Base-by-base conservation (phyloP, 92 coral and sea anemone genomes). In the Parazoanthus atlanticus region DNA sequence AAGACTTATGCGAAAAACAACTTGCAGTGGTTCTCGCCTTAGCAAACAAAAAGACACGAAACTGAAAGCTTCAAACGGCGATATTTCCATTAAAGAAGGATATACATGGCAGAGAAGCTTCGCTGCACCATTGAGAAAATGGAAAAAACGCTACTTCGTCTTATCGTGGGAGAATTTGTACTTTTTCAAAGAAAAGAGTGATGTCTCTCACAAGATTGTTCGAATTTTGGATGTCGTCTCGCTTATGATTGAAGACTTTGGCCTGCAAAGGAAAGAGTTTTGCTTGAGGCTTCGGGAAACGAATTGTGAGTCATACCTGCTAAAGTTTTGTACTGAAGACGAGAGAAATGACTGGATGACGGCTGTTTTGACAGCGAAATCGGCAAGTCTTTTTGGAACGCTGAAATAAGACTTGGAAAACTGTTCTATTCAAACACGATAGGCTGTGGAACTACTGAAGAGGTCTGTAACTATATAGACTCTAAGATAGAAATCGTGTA, bases 301-400 rank as follows among this genome's bases (percentile, higher is more conserved):
- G 33, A 90, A 90, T 46, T 90, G 90, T 23, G 92, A 91, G 79
- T 92, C 95, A 13, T 78, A 85, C 67, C 84, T 94, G 56, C 78
- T 94, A 52, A 91, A 92, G 84, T 94, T 93, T 81, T 86, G 88
- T 28, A 88, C 89, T 4, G 97, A 94, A 85, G 94, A 91, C 16
- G 97, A 94, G 56, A 74, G 97, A 65, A 94, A 94, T 79, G 97
- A 92, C 76, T 94, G 97, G 97, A 87, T 94, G 21, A 94, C 97
- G 13, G 97, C 97, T 5, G 97, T 94, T n/a, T 78, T 94, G 33
- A 94, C 97, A 28, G 97, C 97, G 21, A 94, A 94, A 82, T 94
- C 97, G 38, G 93, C 90, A 77, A 92, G 95, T 65, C 80, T 94
- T 21, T 87, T 94, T 67, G 38, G 76, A 52, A 29, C 43, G 79